Evolutionary conservation across 2,888 invertebrate genomes (phyloP).

Genomic region (Philopedon plagiatum): DNA sequence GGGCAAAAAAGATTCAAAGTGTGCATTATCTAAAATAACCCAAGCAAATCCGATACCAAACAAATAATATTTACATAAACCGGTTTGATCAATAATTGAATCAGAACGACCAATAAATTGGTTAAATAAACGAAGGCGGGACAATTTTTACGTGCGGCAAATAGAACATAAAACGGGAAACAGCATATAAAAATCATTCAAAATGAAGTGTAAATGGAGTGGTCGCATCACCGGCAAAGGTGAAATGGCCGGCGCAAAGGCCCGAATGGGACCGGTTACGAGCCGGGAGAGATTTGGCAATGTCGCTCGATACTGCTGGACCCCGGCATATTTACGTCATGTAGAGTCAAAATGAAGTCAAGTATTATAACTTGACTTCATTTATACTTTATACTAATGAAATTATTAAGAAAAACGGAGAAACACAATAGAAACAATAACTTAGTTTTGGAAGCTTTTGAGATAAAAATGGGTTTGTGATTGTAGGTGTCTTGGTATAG

Average conservation of each 20-base stretch:
- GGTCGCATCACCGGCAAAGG: constrained; percentile 61
- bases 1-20: not conserved
- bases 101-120: constrained; percentile 37
- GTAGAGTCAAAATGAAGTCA: not conserved
- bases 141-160: constrained; percentile 59
- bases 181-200: constrained; percentile 65
- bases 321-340: not conserved
- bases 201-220: constrained; percentile 68
- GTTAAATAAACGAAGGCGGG: constrained; percentile 55
- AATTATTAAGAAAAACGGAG: no score
- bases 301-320: constrained; percentile 3
- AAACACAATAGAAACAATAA: no score
- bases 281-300: constrained; percentile 56
- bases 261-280: constrained; percentile 66
- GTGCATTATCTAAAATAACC: not conserved
- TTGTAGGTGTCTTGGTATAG: no score
- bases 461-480: no score
- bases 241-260: constrained; percentile 67
- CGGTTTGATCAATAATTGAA: constrained; percentile 33
- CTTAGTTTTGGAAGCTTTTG: no score
- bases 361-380: no score
- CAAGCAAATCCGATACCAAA: not conserved
- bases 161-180: constrained; percentile 58
- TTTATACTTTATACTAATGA: no score
- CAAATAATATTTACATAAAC: constrained; percentile 26